These are phyloP conservation scores for Orientallactaga bullata DNA, from an alignment of 2,113 vertebrate genomes.

Conservation along the genomic window DNA sequence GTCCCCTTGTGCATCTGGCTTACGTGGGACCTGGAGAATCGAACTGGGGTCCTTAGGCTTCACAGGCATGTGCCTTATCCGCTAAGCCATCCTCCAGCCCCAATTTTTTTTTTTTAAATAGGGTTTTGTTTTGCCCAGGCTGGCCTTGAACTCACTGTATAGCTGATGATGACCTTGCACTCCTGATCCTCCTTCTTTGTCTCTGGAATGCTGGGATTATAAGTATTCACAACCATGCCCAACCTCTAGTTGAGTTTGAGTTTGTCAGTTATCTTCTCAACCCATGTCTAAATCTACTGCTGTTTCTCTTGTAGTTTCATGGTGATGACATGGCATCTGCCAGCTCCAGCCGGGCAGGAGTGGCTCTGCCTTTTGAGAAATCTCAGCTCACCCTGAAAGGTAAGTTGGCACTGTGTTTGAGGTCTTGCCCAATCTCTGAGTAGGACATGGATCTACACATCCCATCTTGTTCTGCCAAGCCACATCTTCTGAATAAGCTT, in stretches of 20 bases:
- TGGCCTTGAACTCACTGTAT: not conserved
- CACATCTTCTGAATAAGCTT: not conserved
- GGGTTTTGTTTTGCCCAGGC: not conserved
- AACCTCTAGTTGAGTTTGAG: not conserved
- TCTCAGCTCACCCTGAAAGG: constrained; percentile 96
- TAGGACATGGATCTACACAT: not conserved
- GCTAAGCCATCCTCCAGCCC: too few relatives aligned
- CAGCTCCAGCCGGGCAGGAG: constrained; percentile 91
- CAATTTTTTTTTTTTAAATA: not conserved
- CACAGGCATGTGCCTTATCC: too few relatives aligned
- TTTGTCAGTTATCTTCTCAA: not conserved
- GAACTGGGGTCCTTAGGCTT: too few relatives aligned
- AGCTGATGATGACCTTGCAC: not conserved
- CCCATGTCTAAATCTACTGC: not conserved
- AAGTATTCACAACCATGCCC: not conserved
- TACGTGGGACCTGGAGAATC: too few relatives aligned
- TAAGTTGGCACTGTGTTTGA: constrained; percentile 74
- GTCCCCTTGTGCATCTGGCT: too few relatives aligned
- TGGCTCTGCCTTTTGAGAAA: constrained; percentile 90
- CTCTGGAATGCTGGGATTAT: too few relatives aligned
- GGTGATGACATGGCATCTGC: constrained; percentile 96
- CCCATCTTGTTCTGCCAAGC: not conserved
- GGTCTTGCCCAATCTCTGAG: not conserved
- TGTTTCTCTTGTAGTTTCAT: constrained; percentile 87
- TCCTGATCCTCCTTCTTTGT: not conserved